Evolutionary conservation across 2,113 vertebrate species (phyloP).

Genomic region (Oryzias melastigma): DNA sequence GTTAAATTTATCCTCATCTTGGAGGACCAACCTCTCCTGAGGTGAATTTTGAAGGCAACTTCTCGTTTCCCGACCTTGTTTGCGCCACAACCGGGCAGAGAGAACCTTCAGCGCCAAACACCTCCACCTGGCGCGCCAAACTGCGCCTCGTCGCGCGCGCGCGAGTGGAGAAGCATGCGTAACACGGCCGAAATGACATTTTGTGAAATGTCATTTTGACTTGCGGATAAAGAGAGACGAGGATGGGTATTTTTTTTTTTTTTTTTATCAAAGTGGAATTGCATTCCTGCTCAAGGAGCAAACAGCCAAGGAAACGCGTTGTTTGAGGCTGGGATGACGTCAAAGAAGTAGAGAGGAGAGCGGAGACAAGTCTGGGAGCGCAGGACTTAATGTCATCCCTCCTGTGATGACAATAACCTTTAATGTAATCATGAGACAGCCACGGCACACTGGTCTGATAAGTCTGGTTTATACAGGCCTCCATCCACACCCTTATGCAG

Average conservation of each 20-base stretch:
- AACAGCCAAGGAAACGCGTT: slow-evolving; percentile 45
- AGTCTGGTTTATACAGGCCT: slow-evolving; percentile 19
- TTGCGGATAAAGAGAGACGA: slow-evolving; percentile 41
- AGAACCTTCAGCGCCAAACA: slow-evolving; percentile 5
- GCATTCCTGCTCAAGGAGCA: slow-evolving; percentile 43
- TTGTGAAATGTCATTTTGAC: slow-evolving; percentile 65
- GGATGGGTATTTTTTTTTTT: slow-evolving; percentile 33
- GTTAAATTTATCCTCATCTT: neutral
- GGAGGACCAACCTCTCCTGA: no score
- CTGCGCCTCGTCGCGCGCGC: slow-evolving; percentile 39
- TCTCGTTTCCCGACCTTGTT: slow-evolving; percentile 24
- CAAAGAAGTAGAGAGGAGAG: slow-evolving; percentile 41
- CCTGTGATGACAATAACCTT: slow-evolving; percentile 61
- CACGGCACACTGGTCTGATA: slow-evolving; percentile 32
- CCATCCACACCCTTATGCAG: slow-evolving; percentile 34
- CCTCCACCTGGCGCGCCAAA: slow-evolving; percentile 54
- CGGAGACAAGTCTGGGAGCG: slow-evolving; percentile 29
- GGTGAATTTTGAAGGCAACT: neutral
- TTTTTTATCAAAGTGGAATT: slow-evolving; percentile 59
- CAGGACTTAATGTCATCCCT: slow-evolving; percentile 46
- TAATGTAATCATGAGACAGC: slow-evolving; percentile 47
- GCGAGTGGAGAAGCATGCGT: slow-evolving; percentile 30
- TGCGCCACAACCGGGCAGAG: slow-evolving; percentile 14
- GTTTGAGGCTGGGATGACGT: slow-evolving; percentile 53
- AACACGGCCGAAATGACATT: slow-evolving; percentile 59